A percentile compares a stretch with the other conserved stretches of the same genome.
Conservation (phyloP, 2,888 invertebrate species). For the Piscicola geometra region DNA sequence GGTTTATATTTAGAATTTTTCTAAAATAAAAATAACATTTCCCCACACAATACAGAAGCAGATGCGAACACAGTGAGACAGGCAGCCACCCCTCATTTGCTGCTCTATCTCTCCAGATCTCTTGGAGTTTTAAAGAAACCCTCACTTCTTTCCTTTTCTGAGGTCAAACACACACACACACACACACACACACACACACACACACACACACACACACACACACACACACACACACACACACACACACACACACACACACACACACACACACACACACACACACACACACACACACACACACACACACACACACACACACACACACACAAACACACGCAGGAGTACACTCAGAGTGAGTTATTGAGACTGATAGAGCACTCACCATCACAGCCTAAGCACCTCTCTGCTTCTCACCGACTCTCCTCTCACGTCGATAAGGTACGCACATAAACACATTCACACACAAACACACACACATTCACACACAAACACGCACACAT, state of each 20-base stretch:
- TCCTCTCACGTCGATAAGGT: background rate
- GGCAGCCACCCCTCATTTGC: background rate
- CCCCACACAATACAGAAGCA: background rate
- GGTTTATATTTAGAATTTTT: too few relatives aligned
- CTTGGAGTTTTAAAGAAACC: too few relatives aligned
- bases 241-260: constrained; percentile 18
- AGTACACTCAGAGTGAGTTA: background rate
- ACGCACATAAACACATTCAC: background rate
- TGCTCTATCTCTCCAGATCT: constrained; percentile 23
- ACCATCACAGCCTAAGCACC: background rate
- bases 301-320: constrained; percentile 11
- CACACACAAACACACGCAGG: constrained; percentile 13
- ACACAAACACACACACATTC: background rate
- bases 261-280: constrained; percentile 14
- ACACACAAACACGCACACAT: background rate
- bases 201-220: background rate
- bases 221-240: background rate
- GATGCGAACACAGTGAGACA: background rate
- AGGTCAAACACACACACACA: constrained; percentile 4
- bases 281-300: constrained; percentile 26
- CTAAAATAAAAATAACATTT: too few relatives aligned
- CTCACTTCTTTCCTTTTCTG: too few relatives aligned
- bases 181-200: background rate
- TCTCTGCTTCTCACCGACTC: too few relatives aligned
- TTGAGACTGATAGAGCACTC: background rate